These are phyloP conservation scores for Cryptotis parvus DNA, from an alignment of 2,113 vertebrate species.

Conservation along the genomic window DNA sequence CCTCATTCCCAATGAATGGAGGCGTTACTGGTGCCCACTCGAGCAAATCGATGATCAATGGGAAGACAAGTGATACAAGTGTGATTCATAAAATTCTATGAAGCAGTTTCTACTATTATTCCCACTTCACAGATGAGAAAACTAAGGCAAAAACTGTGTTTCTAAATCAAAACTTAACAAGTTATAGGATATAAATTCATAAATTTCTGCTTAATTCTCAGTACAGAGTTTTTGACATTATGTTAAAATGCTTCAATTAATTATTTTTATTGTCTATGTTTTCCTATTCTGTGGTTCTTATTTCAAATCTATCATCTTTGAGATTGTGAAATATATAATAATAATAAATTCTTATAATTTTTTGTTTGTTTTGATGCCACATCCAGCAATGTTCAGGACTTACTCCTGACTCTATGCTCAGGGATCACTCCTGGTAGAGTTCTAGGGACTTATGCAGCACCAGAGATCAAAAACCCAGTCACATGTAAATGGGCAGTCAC, in stretches of 20 bases:
- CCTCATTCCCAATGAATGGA: too few species aligned
- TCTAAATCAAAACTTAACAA: constrained; percentile 40
- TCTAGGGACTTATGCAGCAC: too few species aligned
- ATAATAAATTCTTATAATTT: constrained; percentile 7
- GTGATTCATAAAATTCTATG: constrained; percentile 29
- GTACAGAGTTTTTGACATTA: constrained; percentile 28
- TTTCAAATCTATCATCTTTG: constrained; percentile 29
- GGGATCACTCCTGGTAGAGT: too few species aligned
- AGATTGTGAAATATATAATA: constrained; percentile 27
- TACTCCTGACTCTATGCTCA: too few species aligned
- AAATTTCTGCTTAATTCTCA: constrained; percentile 45
- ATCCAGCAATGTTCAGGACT: too few species aligned
- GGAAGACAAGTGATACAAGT: too few species aligned
- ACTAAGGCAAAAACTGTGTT: not conserved
- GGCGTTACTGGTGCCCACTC: too few species aligned
- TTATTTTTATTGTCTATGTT: constrained; percentile 35
- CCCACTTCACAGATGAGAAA: constrained; percentile 35
- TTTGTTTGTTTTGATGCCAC: too few species aligned
- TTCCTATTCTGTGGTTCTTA: constrained; percentile 11
- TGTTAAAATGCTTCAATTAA: constrained; percentile 40
- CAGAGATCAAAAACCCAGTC: too few species aligned
- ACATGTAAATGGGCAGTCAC: too few species aligned
- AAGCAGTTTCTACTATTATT: not conserved
- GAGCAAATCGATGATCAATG: too few species aligned
- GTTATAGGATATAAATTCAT: constrained; percentile 4